Base-by-base conservation (phyloP, 2,113 vertebrate species). In the Aythya baeri region DNA sequence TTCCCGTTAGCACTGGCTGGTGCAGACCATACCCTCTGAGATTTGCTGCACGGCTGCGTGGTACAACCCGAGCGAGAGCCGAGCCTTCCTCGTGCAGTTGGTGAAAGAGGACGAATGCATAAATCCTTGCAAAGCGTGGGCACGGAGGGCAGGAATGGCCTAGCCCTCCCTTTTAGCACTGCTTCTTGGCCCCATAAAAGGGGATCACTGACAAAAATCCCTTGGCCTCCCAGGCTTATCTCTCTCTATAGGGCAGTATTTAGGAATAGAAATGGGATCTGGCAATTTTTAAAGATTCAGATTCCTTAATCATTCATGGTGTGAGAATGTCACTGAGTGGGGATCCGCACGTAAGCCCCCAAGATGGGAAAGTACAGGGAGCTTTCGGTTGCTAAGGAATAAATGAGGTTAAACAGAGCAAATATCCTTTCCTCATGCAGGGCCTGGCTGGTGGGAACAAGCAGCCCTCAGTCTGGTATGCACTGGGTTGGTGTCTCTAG, bases 271-370 rank as follows among this genome's bases (percentile, higher is more conserved):
- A 97, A 97, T 54, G 94, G 82, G 96, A 97, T 97, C 95, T 94
- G 85, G 91, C 78, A 76, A 87, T 91, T 97, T 96, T 94, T 81
- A 95, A 96, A 96, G 92, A 97, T 96, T 93, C 61, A 78, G 95
- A 96, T 97, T 95, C 89, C 96, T 95, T 95, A 96, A 93, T 96
- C 95, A 79, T 95, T 96, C 95, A 95, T 97, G 95, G 96, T 91
- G 78, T 90, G 94, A 95, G 95, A 97, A 95, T 93, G 95, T 96
- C 88, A 91, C 94, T 91, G 89, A 83, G 50, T 70, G 89, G 73
- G 76, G 94, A 97, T 95, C 93, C 86, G 2, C 34, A 70, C 46
- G 59, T 97, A 96, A 97, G 94, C 94, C 46, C 81, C 86, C 76
- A 92, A 94, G 94, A 96, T 96, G 96, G 94, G 95, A 97, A 97